Base-by-base conservation (phyloP, 2,113 vertebrate genomes). In the Scophthalmus maximus region DNA sequence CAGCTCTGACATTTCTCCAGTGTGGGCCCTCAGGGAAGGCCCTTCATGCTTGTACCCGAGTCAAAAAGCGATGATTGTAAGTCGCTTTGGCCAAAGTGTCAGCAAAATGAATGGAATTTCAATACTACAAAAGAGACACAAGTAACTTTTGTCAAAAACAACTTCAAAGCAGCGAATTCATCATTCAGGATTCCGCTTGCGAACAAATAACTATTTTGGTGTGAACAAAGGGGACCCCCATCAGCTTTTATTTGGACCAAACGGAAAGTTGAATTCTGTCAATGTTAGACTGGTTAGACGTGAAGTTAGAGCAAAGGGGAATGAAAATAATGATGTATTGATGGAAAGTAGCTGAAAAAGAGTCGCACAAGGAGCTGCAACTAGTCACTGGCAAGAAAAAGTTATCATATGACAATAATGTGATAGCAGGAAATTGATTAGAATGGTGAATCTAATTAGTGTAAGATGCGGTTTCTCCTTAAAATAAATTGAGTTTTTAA, bases 1-100 rank as follows among this genome's bases (percentile, higher is more conserved):
- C 65, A 61, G 68, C 34, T 36, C 57, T 75, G 74, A 78, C 69
- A 78, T 81, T 84, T n/a, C n/a, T n/a, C n/a, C n/a, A n/a, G n/a
- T n/a, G n/a, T n/a, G n/a, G n/a, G n/a, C n/a, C n/a, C n/a, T n/a
- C n/a, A n/a, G n/a, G n/a, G n/a, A n/a, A n/a, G n/a, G n/a, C n/a
- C n/a, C n/a, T n/a, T n/a, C n/a, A n/a, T n/a, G n/a, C n/a, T n/a
- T n/a, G n/a, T n/a, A n/a, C n/a, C n/a, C n/a, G n/a, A n/a, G n/a
- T n/a, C n/a, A n/a, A n/a, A n/a, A n/a, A n/a, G n/a, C n/a, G n/a
- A n/a, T n/a, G n/a, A n/a, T n/a, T n/a, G n/a, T n/a, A n/a, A n/a
- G n/a, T n/a, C n/a, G n/a, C n/a, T n/a, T n/a, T n/a, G n/a, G n/a
- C n/a, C n/a, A n/a, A n/a, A n/a, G n/a, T n/a, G n/a, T n/a, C n/a